Conservation (phyloP, 2,113 vertebrate species). For the Erpornis zantholeuca region DNA sequence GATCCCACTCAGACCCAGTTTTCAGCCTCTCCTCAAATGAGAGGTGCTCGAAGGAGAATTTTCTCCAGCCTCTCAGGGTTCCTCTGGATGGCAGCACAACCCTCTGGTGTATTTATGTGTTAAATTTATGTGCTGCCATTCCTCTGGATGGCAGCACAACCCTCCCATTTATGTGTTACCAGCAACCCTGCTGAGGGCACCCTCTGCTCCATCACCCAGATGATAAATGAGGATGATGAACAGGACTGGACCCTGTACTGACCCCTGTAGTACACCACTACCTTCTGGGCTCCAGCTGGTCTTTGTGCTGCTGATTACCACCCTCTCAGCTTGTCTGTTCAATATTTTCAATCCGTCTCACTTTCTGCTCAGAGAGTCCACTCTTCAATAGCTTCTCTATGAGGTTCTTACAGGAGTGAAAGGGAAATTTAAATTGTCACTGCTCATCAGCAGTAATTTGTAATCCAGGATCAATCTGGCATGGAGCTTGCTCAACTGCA, state of each 20-base stretch:
- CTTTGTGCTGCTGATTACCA: neutral
- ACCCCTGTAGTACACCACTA: accelerated
- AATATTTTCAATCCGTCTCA: neutral
- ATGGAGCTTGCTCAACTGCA: neutral
- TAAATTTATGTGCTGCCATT: no score
- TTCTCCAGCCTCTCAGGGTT: neutral
- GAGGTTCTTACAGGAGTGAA: neutral
- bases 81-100: neutral
- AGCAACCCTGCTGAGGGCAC: neutral
- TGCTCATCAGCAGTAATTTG: neutral
- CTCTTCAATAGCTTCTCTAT: neutral
- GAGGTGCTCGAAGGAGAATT: neutral
- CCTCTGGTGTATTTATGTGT: neutral
- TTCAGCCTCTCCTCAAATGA: neutral
- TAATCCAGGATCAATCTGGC: neutral
- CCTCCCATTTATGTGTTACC: neutral
- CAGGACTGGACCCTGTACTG: neutral
- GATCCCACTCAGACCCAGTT: neutral
- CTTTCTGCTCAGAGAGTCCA: neutral
- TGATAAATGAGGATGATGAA: neutral
- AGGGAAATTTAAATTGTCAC: neutral
- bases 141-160: neutral
- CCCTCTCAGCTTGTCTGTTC: neutral
- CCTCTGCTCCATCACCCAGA: neutral
- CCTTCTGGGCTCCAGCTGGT: neutral